Base-by-base conservation (phyloP, 2,888 invertebrate genomes). In the Orthonevra nobilis region DNA sequence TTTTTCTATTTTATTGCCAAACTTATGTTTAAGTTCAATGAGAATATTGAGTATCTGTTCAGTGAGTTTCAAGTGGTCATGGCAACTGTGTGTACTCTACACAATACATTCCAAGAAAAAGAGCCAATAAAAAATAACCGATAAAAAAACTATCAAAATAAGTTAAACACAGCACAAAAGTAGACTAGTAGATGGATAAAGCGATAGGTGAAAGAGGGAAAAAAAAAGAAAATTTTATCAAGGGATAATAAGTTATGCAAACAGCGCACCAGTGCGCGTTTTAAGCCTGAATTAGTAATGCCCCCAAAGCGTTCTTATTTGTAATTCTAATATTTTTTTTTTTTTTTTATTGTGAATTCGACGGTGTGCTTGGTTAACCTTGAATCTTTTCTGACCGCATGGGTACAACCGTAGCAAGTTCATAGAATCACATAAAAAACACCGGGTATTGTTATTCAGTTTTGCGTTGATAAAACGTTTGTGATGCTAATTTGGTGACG, bases 1-100 rank as follows among this genome's bases (percentile, higher is more conserved):
- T 10, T 48, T 26, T 40, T 30, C 50, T 32, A 40, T 46, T 79
- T 54, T 44, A 61, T 79, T 73, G 72, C 79, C 79, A 79, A 79
- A 79, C 68, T 73, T 46, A 58, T 56, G 61, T 66, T 79, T 32
- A 58, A 56, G 69, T 42, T 61, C 7, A 38, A 48, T 20, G 36
- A 34, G 15, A 15, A 17, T 48, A 12, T 54, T 46, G 15, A 56
- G 42, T 19, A 4, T 28, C 19, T 9, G 19, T 52, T 12, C 20
- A 2, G 23, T 50, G 10, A 32, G 26, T 32, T 58, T 44, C 6
- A 32, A 36, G 50, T 70, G 70, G n/a, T 69, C 64, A 44, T 64
- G 50, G 2, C 42, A 64, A 64, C 30, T 69, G 69, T 19, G n/a
- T n/a, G 17, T 5, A 20, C 17, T 46, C 17, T 26, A 23, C 17